A percentile compares a stretch with the other conserved stretches of the same genome.
Evolutionary conservation across 2,888 invertebrate species (phyloP).

Genomic region (Brachypterus glaber): DNA sequence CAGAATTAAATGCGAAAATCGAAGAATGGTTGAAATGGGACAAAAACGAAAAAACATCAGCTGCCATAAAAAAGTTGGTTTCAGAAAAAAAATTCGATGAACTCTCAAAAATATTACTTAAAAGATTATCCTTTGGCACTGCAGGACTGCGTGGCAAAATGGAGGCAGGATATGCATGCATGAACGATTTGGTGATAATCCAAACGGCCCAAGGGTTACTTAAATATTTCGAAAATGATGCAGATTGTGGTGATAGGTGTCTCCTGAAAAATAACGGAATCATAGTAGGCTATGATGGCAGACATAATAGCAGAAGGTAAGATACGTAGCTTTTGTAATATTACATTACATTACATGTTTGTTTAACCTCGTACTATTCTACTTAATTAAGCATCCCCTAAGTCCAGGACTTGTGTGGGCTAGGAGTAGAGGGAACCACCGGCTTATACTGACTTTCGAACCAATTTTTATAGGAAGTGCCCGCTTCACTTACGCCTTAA

Average conservation of each 20-base stretch:
- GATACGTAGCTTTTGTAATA: too few species aligned
- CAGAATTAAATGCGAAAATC: slow-evolving; percentile 56
- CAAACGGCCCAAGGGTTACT: slow-evolving; percentile 90
- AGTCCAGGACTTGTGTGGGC: too few species aligned
- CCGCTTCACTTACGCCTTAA: too few species aligned
- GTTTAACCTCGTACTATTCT: too few species aligned
- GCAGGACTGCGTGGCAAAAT: slow-evolving; percentile 87
- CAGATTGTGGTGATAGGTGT: slow-evolving; percentile 40
- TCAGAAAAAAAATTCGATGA: slow-evolving; percentile 47
- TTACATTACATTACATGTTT: too few species aligned
- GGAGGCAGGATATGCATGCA: slow-evolving; percentile 85
- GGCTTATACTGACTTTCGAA: too few species aligned
- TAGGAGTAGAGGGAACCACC: too few species aligned
- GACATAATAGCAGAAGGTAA: slow-evolving; percentile 82
- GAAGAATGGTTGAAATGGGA: slow-evolving; percentile 68
- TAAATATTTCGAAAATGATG: slow-evolving; percentile 57
- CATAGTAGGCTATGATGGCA: slow-evolving; percentile 86
- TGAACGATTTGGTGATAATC: slow-evolving; percentile 94
- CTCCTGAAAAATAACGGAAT: slow-evolving; percentile 59
- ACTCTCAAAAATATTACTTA: slow-evolving; percentile 54
- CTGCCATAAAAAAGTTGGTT: slow-evolving; percentile 54
- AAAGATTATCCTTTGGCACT: slow-evolving; percentile 79
- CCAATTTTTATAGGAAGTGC: too few species aligned
- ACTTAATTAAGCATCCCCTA: too few species aligned
- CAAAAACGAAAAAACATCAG: slow-evolving; percentile 55